Evolutionary conservation across 92 coral and sea anemone species (phyloP).

Genomic region (Parazoanthus swiftii): DNA sequence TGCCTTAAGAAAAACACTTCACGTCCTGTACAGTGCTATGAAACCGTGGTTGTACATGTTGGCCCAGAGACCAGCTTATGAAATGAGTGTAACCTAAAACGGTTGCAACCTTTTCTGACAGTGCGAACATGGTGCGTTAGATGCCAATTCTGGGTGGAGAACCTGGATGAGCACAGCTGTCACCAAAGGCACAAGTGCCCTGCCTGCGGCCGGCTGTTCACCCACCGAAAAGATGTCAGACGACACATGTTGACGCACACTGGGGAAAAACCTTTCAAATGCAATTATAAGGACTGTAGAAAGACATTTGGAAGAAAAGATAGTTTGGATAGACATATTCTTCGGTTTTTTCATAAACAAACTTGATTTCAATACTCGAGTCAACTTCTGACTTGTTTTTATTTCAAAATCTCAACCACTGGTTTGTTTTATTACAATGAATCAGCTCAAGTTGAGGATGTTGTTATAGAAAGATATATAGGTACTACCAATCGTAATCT

Average conservation of each 20-base stretch:
- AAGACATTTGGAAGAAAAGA: slow-evolving; percentile 42
- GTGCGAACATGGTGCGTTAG: slow-evolving; percentile 14
- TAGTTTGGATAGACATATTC: slow-evolving; percentile 33
- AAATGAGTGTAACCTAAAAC: background rate
- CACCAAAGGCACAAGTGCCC: slow-evolving; percentile 11
- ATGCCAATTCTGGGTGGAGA: slow-evolving; percentile 10
- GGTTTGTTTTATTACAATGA: no score
- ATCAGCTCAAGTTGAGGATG: no score
- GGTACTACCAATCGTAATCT: no score
- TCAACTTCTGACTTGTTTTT: background rate
- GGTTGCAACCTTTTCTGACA: slow-evolving; percentile 36
- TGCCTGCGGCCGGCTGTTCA: slow-evolving; percentile 27
- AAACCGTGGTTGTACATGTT: background rate
- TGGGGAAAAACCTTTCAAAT: slow-evolving; percentile 37
- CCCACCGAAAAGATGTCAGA: slow-evolving; percentile 2
- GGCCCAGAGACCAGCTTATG: background rate
- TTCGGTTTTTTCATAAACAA: slow-evolving; percentile 18
- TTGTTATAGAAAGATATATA: no score
- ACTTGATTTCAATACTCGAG: background rate
- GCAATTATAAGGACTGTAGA: slow-evolving; percentile 23
- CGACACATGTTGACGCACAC: slow-evolving; percentile 42
- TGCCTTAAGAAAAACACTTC: no score
- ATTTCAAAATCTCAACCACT: background rate
- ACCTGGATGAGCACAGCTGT: slow-evolving; percentile 15
- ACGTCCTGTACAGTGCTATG: background rate